These are phyloP conservation scores for Anseranas semipalmata DNA, from an alignment of 2,113 vertebrate species.

Conservation along the genomic window DNA sequence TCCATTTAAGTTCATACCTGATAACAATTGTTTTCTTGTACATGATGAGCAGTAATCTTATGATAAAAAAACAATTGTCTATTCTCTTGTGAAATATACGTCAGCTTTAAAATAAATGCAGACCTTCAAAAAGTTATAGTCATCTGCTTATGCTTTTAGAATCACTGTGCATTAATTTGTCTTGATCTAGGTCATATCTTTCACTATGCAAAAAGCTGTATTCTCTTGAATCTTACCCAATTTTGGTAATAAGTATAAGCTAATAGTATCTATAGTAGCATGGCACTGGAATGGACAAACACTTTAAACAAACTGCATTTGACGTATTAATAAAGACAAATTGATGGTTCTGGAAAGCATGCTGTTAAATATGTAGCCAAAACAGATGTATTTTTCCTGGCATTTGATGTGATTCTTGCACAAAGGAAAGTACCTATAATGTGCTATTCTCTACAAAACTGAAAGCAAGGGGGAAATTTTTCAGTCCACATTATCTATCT, in stretches of 20 bases:
- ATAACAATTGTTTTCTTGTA: conserved; percentile 75
- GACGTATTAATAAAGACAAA: conserved; percentile 63
- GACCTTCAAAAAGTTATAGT: conserved; percentile 61
- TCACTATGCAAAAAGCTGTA: not conserved
- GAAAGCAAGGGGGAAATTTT: conserved; percentile 52
- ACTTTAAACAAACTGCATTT: conserved; percentile 47
- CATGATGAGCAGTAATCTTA: conserved; percentile 60
- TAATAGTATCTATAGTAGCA: conserved; percentile 26
- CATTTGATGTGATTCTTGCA: conserved; percentile 62
- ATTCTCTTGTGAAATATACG: conserved; percentile 53
- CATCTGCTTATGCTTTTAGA: conserved; percentile 17
- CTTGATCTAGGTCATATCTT: conserved; percentile 46
- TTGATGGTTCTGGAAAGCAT: conserved; percentile 39
- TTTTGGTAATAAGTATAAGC: conserved; percentile 34
- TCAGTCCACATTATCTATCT: conserved; percentile 61
- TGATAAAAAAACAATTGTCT: conserved; percentile 68
- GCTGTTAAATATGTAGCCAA: conserved; percentile 57
- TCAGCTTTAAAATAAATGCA: conserved; percentile 65
- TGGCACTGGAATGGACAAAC: conserved; percentile 24
- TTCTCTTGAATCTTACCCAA: conserved; percentile 36
- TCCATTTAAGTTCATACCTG: conserved; percentile 80
- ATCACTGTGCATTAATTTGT: conserved; percentile 56
- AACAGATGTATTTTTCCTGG: conserved; percentile 44
- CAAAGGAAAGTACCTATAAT: conserved; percentile 63
- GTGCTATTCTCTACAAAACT: conserved; percentile 24